A percentile compares a stretch with the other conserved stretches of the same genome.
These are phyloP conservation scores for Megalurothrips usitatus DNA, from an alignment of 2,888 invertebrate genomes.

Conservation along the genomic window DNA sequence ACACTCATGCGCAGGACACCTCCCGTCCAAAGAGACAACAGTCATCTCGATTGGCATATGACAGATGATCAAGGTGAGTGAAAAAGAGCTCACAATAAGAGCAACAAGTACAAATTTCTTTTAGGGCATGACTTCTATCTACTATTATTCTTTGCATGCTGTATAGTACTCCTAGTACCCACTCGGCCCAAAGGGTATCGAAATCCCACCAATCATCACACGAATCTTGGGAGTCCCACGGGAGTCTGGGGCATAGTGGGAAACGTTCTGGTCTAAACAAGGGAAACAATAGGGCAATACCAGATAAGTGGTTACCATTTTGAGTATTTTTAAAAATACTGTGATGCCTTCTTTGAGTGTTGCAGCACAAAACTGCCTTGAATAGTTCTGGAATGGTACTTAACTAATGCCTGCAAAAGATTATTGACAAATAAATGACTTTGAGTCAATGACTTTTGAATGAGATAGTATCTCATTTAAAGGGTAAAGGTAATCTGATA, in stretches of 20 bases:
- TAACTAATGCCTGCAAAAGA: too few species aligned
- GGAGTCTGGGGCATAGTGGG: conserved; percentile 21
- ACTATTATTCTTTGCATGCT: conserved; percentile 32
- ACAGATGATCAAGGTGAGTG: too few species aligned
- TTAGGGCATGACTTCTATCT: neutral
- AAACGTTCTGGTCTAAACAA: conserved; percentile 17
- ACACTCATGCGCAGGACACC: too few species aligned
- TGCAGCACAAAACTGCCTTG: neutral
- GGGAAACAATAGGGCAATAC: conserved; percentile 14
- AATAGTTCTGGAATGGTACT: too few species aligned
- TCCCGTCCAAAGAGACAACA: too few species aligned
- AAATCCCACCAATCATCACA: conserved; percentile 3
- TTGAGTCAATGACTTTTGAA: too few species aligned
- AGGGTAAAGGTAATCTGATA: too few species aligned
- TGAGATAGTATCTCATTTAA: too few species aligned
- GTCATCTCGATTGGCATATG: too few species aligned
- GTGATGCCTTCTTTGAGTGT: neutral
- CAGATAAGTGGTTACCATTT: neutral
- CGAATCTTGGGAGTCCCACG: conserved; percentile 6
- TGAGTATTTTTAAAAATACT: too few species aligned
- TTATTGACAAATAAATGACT: too few species aligned
- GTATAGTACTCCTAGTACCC: conserved; percentile 28
- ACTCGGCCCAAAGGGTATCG: conserved; percentile 2
- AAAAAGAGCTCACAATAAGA: conserved; percentile 19
- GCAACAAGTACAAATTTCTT: neutral